A percentile compares a stretch with the other conserved stretches of the same genome.
phyloP scores from a whole-genome alignment of 2,888 invertebrate genomes.

The Philaethria dido region DNA sequence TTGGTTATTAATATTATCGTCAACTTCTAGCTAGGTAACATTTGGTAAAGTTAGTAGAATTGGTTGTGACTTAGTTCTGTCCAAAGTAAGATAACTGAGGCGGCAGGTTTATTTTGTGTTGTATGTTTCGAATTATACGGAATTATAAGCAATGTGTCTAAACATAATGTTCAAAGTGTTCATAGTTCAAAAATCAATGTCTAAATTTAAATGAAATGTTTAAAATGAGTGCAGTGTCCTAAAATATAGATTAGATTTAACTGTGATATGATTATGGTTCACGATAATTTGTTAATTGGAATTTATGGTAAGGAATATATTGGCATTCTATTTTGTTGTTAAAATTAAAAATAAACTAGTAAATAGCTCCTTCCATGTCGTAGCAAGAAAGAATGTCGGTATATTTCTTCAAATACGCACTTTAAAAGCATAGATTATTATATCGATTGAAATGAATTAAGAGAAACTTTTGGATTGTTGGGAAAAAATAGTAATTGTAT shows the following conservation, averaged over 20 bases:
- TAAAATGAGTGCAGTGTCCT: constrained; percentile 13
- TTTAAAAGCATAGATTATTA: not conserved
- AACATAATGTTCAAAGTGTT: constrained; percentile 1
- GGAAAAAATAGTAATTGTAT: no score
- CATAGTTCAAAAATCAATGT: constrained; percentile 10
- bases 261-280: constrained; percentile 65
- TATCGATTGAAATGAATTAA: not conserved
- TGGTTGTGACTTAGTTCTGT: constrained; percentile 41
- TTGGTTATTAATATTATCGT: constrained; percentile 5
- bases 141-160: not conserved
- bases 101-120: constrained; percentile 9
- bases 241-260: constrained; percentile 52
- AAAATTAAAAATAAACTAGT: not conserved
- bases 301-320: not conserved
- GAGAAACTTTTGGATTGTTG: not conserved
- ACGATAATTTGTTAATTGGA: constrained; percentile 22
- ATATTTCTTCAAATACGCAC: constrained; percentile 3
- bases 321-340: constrained; percentile 8
- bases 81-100: constrained; percentile 25
- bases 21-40: constrained; percentile 23
- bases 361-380: constrained; percentile 1
- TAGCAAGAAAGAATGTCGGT: constrained; percentile 15
- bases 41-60: constrained; percentile 27
- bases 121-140: not conserved
- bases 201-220: not conserved